Conservation (phyloP, 1,140 invertebrate species). For the Leptopilina boulardi region DNA sequence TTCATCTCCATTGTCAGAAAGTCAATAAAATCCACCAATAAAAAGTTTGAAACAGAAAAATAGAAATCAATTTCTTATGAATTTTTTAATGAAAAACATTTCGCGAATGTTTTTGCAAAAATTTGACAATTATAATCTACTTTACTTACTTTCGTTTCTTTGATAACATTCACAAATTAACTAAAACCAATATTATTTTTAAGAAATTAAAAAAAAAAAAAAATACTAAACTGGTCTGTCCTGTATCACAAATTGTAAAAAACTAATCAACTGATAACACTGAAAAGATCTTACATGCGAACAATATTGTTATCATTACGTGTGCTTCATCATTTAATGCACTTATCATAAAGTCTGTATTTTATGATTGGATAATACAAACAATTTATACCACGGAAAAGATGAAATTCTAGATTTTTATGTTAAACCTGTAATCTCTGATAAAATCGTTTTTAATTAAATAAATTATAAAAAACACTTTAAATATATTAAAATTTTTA, state of each 20-base stretch:
- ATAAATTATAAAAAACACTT: background rate
- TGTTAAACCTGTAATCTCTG: background rate
- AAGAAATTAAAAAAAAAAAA: background rate
- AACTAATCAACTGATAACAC: constrained; percentile 25
- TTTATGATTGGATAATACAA: background rate
- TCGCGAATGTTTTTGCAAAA: too few species aligned
- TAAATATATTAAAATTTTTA: too few species aligned
- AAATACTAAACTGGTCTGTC: background rate
- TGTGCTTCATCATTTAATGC: constrained; percentile 18
- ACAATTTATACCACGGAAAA: background rate
- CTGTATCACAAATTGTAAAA: background rate
- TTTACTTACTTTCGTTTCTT: background rate
- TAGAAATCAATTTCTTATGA: too few species aligned
- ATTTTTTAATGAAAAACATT: too few species aligned
- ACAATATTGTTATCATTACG: constrained; percentile 19
- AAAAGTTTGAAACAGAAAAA: too few species aligned
- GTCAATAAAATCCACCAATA: too few species aligned
- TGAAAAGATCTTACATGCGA: background rate
- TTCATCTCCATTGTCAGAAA: too few species aligned
- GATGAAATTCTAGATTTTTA: background rate
- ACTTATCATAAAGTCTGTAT: constrained; percentile 26
- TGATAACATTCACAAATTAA: too few species aligned
- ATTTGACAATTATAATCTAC: background rate
- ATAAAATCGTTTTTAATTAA: constrained; percentile 1
- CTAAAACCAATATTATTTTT: background rate